Conservation (phyloP, 2,113 vertebrate genomes). For the Apodemus speciosus region DNA sequence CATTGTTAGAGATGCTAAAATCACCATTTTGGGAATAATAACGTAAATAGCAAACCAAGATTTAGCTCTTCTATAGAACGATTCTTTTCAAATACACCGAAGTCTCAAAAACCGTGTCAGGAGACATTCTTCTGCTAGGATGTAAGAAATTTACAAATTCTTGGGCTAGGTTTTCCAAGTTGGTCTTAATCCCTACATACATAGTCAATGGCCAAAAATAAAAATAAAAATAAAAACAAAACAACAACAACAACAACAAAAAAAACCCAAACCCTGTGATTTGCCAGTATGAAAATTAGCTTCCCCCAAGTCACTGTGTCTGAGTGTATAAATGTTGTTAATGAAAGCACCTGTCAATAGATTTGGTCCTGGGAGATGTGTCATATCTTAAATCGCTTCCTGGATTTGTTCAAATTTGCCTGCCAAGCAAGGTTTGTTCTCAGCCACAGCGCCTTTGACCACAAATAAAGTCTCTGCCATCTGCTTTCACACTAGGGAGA, state of each 20-base stretch:
- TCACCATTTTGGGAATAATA: background rate
- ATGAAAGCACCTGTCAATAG: constrained; percentile 53
- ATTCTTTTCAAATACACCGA: constrained; percentile 43
- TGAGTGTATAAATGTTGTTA: constrained; percentile 65
- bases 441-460: constrained; percentile 64
- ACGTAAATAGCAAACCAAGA: constrained; percentile 38
- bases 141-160: background rate
- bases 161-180: constrained; percentile 11
- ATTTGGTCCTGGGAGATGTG: constrained; percentile 33
- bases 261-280: background rate
- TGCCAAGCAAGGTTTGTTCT: constrained; percentile 49
- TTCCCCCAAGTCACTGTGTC: constrained; percentile 43
- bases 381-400: constrained; percentile 60
- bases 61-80: background rate
- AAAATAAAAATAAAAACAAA: background rate
- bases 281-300: constrained; percentile 68
- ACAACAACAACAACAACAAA: background rate
- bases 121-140: constrained; percentile 26
- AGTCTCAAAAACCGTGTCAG: constrained; percentile 32
- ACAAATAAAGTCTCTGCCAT: constrained; percentile 68
- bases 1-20: constrained; percentile 9
- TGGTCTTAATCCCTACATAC: background rate
- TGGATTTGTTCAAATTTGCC: constrained; percentile 58
- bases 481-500: constrained; percentile 70
- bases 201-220: background rate